These are phyloP conservation scores for Chrysodeixis includens DNA, from an alignment of 2,888 invertebrate species.

Conservation along the genomic window DNA sequence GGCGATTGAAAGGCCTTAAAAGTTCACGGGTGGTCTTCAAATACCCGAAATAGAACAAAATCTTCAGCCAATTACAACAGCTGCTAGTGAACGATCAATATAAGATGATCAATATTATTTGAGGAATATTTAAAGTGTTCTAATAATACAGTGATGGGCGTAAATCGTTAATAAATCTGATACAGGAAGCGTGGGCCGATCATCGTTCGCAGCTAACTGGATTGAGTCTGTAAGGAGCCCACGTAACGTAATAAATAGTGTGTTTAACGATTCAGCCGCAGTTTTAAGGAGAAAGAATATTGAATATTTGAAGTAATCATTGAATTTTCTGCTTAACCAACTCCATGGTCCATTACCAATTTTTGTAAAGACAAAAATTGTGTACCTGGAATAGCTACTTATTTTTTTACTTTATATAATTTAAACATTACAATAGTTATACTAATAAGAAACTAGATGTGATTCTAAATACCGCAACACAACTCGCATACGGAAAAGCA, in stretches of 20 bases:
- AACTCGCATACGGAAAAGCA: conserved; percentile 3
- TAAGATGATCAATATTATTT: conserved; percentile 42
- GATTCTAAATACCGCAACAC: neutral
- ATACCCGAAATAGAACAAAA: conserved; percentile 10
- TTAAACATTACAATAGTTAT: neutral
- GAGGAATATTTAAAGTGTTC: conserved; percentile 54
- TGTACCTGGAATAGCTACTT: neutral
- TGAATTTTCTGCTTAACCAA: neutral
- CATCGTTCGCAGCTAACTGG: conserved; percentile 48
- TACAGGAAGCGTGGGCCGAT: conserved; percentile 55
- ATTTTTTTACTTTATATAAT: neutral
- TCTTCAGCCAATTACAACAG: conserved; percentile 13
- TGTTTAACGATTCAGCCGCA: neutral
- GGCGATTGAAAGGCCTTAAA: neutral
- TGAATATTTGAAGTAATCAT: neutral
- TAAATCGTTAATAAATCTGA: conserved; percentile 55
- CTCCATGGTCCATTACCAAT: too few species aligned
- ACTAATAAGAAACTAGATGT: neutral
- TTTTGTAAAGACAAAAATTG: too few species aligned
- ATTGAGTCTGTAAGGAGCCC: conserved; percentile 17
- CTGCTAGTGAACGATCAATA: conserved; percentile 36
- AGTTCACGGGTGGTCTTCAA: neutral
- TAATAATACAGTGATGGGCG: conserved; percentile 52
- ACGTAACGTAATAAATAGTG: conserved; percentile 3
- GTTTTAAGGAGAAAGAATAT: neutral